Evolutionary conservation across 2,113 vertebrate species (phyloP), one percentile per base, ranked within the genome.

Genomic region (Crotalus helleri): DNA sequence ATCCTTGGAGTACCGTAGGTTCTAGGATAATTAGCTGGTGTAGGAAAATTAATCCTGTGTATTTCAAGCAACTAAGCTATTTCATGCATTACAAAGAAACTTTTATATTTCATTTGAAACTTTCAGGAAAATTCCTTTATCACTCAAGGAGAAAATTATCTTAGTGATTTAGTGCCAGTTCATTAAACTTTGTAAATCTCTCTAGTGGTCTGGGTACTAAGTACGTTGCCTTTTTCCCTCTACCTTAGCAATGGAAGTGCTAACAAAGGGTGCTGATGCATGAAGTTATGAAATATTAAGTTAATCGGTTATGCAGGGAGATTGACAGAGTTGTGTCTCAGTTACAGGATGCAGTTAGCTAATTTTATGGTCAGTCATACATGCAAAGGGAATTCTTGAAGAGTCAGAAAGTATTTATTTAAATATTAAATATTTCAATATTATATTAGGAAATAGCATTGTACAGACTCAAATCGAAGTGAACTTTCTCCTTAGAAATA

Each of bases 391-490:
- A 53, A 74, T 39, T 85, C 46, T 33, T 29, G 49, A 85, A 19
- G 15, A 19, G n/a, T 91, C 7, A 5, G 15, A 69, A 57, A 39
- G 3, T 19, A 10, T 24, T 55, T 91, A 33, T 61, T 92, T n/a
- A 49, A 61, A 51, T 51, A 61, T 92, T 23, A 49, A 61, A 51
- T 51, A 61, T 12, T 86, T 92, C 26, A 3, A 59, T 87, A 39
- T 26, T 88, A 26, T 1, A 86, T 44, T 86, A 49, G n/a, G 26
- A 54, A 51, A 87, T 53, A 13, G 29, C 44, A 33, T 49, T 90
- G 53, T n/a, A 59, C 93, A 86, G 94, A 86, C 51, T 88, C 58
- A 91, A 23, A 3, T 61, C 92, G 53, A 59, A 39, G 87, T 55
- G 26, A 39, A 26, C 64, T 91, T 58, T 91, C 51, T 91, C 23